These are phyloP conservation scores for Darevskia nairensis DNA, from an alignment of 2,797 vertebrate genomes.

Conservation along the genomic window DNA sequence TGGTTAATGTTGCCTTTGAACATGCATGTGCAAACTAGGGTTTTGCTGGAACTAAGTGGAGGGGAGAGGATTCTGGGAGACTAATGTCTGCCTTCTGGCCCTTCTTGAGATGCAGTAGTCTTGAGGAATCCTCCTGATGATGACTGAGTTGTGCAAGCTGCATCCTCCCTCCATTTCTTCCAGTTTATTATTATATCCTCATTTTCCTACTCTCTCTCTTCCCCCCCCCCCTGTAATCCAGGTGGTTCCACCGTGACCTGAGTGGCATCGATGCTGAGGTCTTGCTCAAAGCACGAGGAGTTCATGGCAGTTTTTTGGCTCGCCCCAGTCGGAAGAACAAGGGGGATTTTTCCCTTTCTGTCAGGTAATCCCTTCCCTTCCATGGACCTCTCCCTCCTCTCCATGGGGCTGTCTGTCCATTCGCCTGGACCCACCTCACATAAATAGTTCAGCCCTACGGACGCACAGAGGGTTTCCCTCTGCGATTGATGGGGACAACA, in stretches of 20 bases:
- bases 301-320: constrained; percentile 93
- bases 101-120: not conserved
- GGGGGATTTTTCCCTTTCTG: constrained; percentile 95
- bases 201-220: constrained; percentile 1
- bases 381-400: not conserved
- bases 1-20: not conserved
- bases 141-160: not conserved
- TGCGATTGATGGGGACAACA: not conserved
- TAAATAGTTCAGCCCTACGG: not conserved
- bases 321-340: constrained; percentile 93
- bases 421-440: not conserved
- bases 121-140: not conserved
- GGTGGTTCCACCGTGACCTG: constrained; percentile 98
- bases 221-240: constrained; percentile 54
- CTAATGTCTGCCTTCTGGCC: not conserved
- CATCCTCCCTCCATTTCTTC: not conserved
- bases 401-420: not conserved
- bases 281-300: constrained; percentile 87
- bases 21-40: not conserved
- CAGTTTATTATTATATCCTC: constrained; percentile 10
- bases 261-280: constrained; percentile 91
- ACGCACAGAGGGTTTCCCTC: constrained; percentile 4
- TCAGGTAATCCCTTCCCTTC: constrained; percentile 82
- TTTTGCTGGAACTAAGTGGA: not conserved
- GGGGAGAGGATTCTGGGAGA: not conserved